Percentiles rank a stretch among this genome's conserved stretches.
Evolutionary conservation across 2,797 vertebrate species (phyloP).

Genomic region (Champsocephalus esox): DNA sequence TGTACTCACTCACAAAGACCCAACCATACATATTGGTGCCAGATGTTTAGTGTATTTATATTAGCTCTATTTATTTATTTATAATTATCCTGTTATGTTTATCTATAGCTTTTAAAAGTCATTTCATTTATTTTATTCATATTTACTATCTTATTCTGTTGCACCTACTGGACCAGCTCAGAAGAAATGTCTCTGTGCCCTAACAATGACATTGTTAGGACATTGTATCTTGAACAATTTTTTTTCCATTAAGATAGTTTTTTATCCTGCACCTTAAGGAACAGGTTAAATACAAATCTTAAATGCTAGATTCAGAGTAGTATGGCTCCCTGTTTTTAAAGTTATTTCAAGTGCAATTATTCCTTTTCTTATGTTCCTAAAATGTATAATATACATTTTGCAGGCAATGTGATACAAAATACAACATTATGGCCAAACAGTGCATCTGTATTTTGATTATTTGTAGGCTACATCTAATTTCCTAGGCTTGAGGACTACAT

Average conservation of each 20-base stretch:
- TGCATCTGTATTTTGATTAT: background rate
- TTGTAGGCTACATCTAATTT: background rate
- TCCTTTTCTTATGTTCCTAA: background rate
- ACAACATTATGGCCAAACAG: background rate
- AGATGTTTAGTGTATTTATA: too few species aligned
- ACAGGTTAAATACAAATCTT: background rate
- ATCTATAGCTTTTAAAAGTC: too few species aligned
- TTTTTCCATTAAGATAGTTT: background rate
- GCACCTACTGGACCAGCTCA: too few species aligned
- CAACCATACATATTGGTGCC: background rate
- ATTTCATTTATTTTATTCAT: too few species aligned
- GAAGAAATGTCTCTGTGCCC: too few species aligned
- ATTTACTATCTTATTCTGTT: too few species aligned
- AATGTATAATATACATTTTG: background rate
- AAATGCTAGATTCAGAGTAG: background rate
- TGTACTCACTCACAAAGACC: background rate
- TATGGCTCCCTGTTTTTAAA: background rate
- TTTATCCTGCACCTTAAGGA: background rate
- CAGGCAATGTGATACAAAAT: background rate
- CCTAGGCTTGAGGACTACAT: slow-evolving; percentile 59
- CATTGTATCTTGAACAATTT: background rate
- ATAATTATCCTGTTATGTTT: too few species aligned
- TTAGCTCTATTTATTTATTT: too few species aligned
- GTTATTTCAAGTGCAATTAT: background rate
- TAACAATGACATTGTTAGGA: too few species aligned